These are phyloP conservation scores for Siphonodentalium dalli DNA, from an alignment of 2,888 invertebrate genomes.

Conservation along the genomic window DNA sequence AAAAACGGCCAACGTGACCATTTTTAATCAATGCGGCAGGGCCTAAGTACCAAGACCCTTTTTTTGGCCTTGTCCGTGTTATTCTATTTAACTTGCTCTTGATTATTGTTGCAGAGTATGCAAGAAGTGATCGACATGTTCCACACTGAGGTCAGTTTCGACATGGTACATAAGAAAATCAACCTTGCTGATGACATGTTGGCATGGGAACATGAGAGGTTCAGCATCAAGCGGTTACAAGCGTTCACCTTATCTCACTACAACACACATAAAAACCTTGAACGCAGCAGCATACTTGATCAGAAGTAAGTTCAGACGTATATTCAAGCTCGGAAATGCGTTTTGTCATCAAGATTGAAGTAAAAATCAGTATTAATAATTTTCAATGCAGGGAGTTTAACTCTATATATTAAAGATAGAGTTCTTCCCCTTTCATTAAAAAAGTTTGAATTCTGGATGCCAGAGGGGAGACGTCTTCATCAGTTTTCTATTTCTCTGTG, in stretches of 20 bases:
- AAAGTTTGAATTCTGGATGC: too few species aligned
- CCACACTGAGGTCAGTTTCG: slow-evolving; percentile 47
- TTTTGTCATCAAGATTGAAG: neutral
- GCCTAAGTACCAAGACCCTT: too few species aligned
- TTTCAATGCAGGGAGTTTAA: too few species aligned
- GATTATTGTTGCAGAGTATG: slow-evolving; percentile 69
- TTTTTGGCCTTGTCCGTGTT: too few species aligned
- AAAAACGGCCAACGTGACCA: too few species aligned
- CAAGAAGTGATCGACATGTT: slow-evolving; percentile 69
- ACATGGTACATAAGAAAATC: slow-evolving; percentile 85
- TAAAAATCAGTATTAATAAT: too few species aligned
- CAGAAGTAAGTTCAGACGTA: slow-evolving; percentile 51
- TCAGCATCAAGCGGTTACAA: slow-evolving; percentile 87
- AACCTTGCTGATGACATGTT: slow-evolving; percentile 89
- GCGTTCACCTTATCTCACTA: slow-evolving; percentile 90
- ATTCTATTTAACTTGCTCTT: too few species aligned
- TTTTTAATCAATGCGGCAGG: too few species aligned
- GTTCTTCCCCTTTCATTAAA: too few species aligned
- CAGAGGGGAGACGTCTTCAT: too few species aligned
- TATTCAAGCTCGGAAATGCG: neutral
- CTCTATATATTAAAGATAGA: too few species aligned
- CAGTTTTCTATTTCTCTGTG: too few species aligned
- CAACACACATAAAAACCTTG: slow-evolving; percentile 61
- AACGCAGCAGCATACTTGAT: slow-evolving; percentile 65
- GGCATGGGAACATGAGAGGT: slow-evolving; percentile 97